Conservation (phyloP, 2,888 invertebrate genomes). For the Epirrhoe alternata region DNA sequence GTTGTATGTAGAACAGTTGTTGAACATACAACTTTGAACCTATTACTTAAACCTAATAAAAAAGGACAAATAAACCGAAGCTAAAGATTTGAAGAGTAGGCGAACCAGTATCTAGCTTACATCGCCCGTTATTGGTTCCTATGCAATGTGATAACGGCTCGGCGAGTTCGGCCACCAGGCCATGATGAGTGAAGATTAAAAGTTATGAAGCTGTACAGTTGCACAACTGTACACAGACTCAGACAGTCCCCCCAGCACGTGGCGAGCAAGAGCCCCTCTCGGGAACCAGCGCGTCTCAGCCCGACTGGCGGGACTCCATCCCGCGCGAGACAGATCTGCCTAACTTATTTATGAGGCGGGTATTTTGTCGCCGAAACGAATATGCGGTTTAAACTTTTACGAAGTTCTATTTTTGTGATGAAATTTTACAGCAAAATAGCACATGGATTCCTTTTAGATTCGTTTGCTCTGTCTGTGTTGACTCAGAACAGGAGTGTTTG, state of each 20-base stretch:
- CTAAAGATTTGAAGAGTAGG: no score
- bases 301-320: not conserved
- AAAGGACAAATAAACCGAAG: no score
- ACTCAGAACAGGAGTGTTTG: not conserved
- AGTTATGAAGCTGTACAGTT: not conserved
- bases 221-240: not conserved
- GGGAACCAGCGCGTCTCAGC: not conserved
- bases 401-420: not conserved
- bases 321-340: conserved; percentile 1
- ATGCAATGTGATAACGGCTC: no score
- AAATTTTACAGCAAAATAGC: not conserved
- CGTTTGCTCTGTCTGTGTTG: not conserved
- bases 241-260: not conserved
- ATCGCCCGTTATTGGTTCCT: no score
- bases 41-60: no score
- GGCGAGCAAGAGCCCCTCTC: not conserved
- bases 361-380: not conserved
- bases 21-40: no score
- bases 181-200: no score
- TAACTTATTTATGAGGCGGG: conserved; percentile 5
- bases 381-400: not conserved
- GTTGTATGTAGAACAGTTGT: no score
- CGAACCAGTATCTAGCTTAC: no score
- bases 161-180: no score
- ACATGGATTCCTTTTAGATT: not conserved